Evolutionary conservation across 2,888 invertebrate genomes (phyloP), one percentile per base, ranked within the genome.

Genomic region (Baccha elongata): DNA sequence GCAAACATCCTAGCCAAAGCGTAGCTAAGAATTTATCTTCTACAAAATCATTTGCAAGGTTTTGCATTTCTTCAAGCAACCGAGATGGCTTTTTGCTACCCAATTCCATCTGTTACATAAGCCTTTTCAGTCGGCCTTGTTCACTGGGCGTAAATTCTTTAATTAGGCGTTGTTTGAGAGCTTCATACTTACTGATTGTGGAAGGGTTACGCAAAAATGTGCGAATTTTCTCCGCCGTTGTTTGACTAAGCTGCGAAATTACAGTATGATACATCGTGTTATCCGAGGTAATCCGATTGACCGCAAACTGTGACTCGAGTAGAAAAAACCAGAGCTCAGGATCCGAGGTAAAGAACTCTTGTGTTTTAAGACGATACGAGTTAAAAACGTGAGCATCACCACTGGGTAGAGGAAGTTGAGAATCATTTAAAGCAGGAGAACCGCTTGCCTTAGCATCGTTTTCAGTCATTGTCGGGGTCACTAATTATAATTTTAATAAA

Each of bases 181-280:
- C 64, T 15, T 23, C 10, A 21, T 64, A 64, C 35, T 64, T 48
- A 4, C 23, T 4, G 5, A 23, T 10, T 8, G 64, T 15, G n/a
- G 64, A 37, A 35, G 48, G 64, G 15, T 37, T 35, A 1, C 48
- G 48, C 48, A 64, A 50, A 37, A 48, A 64, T 48, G 48, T 37
- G 15, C 37, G 48, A 10, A 50, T 17, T 15, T 64, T 64, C 15
- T 50, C 62, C n/a, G 62, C 46, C 29, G 46, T 46, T 10, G 46
- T 21, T 17, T 62, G 62, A 19, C 17, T 46, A 6, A 60, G 5
- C 17, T 60, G 58, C 2, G 58, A 23, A 10, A 42, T 11, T n/a
- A 48, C 26, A 1, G 48, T 48, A 2, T 48, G 7, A 23, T 23
- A 48, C 48, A 23, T 48, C 7, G 23, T 23, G 2, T n/a, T 48